A percentile compares a stretch with the other conserved stretches of the same genome.
Evolutionary conservation across 2,888 invertebrate genomes (phyloP).

Genomic region (Erpobdella octoculata): DNA sequence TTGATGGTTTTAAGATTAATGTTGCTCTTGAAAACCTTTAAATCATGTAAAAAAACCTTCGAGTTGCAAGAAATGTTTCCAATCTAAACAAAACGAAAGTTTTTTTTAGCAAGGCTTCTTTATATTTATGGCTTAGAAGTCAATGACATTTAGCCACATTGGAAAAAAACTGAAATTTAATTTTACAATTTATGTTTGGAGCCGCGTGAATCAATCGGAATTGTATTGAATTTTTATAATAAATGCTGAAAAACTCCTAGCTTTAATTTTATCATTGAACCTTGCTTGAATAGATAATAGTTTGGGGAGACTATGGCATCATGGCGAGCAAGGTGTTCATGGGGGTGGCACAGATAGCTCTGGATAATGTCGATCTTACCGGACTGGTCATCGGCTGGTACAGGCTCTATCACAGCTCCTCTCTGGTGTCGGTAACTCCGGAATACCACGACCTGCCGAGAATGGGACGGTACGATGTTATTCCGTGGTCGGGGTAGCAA

Average conservation of each 20-base stretch:
- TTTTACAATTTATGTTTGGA: background rate
- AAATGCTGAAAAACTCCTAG: too few species aligned
- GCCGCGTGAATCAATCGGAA: background rate
- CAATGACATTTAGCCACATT: background rate
- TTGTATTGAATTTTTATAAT: too few species aligned
- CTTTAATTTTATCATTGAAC: too few species aligned
- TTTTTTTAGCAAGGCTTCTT: too few species aligned
- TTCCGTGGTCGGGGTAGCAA: too few species aligned
- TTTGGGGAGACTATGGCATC: slow-evolving; percentile 98
- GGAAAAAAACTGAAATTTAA: background rate
- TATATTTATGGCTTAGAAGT: background rate
- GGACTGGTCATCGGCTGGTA: slow-evolving; percentile 99
- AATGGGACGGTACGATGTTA: background rate
- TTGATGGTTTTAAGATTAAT: too few species aligned
- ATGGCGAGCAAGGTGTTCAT: slow-evolving; percentile 98
- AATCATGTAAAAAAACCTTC: too few species aligned
- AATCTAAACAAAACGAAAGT: too few species aligned
- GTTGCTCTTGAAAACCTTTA: too few species aligned
- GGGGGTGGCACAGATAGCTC: slow-evolving; percentile 97
- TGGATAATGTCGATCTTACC: slow-evolving; percentile 91
- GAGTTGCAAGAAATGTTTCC: too few species aligned
- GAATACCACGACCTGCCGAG: background rate
- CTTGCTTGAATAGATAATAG: slow-evolving; percentile 71
- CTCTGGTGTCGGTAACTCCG: slow-evolving; percentile 43
- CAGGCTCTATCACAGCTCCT: slow-evolving; percentile 64